Conservation (phyloP, 2,888 invertebrate genomes). For the Bombylius discolor region DNA sequence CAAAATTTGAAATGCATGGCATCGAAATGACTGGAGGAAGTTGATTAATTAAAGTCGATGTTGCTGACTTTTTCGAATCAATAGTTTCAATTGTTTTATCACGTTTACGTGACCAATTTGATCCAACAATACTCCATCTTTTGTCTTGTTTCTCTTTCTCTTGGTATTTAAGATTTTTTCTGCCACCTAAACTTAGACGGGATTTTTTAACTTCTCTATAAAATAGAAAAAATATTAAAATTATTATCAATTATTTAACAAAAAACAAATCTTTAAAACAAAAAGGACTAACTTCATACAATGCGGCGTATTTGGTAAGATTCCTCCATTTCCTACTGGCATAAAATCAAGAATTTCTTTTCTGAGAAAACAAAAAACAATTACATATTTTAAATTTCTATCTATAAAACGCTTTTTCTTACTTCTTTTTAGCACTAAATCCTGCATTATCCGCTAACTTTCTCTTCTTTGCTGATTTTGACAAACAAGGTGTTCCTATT, state of each 20-base stretch:
- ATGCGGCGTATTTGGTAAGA: conserved; percentile 45
- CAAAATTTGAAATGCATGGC: conserved; percentile 22
- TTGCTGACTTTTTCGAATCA: not conserved
- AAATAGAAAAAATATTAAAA: conserved; percentile 10
- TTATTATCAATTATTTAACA: too few species aligned
- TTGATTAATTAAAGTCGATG: conserved; percentile 27
- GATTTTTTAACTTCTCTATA: conserved; percentile 22
- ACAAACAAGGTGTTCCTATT: conserved; percentile 43
- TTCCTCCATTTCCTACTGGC: conserved; percentile 42
- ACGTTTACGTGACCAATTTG: conserved; percentile 19
- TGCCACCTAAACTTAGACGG: conserved; percentile 18
- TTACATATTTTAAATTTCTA: not conserved
- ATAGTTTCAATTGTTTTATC: not conserved
- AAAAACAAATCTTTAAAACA: not conserved
- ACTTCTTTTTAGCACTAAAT: conserved; percentile 58
- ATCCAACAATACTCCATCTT: conserved; percentile 42
- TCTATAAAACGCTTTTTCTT: conserved; percentile 4
- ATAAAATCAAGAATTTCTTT: conserved; percentile 46
- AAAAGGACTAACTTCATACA: conserved; percentile 44
- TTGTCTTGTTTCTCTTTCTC: conserved; percentile 26
- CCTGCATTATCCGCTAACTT: conserved; percentile 45
- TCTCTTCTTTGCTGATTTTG: conserved; percentile 51
- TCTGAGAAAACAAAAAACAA: conserved; percentile 36
- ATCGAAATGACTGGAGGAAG: conserved; percentile 38
- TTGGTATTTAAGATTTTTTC: conserved; percentile 14